Conservation (phyloP, 2,113 vertebrate genomes). For the Myrmecophaga tridactyla region DNA sequence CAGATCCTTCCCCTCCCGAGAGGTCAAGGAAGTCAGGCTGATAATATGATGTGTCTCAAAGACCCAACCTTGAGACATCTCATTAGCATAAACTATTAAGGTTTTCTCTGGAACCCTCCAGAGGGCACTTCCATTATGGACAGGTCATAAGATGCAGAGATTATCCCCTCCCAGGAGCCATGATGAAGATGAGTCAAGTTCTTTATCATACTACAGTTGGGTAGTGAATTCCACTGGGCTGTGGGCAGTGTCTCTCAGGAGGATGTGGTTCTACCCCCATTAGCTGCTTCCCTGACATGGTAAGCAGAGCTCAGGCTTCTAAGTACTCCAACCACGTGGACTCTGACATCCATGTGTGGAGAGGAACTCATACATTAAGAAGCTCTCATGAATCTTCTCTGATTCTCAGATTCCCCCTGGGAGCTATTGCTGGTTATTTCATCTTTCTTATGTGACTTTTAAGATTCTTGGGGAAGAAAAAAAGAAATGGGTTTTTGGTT, state of each 20-base stretch:
- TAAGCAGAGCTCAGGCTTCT: conserved; percentile 40
- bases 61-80: too few relatives aligned
- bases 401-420: conserved; percentile 62
- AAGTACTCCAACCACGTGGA: conserved; percentile 35
- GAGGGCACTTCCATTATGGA: too few relatives aligned
- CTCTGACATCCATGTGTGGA: conserved; percentile 50
- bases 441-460: conserved; percentile 79
- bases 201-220: not conserved
- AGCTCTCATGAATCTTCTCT: conserved; percentile 68
- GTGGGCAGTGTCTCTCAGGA: conserved; percentile 21
- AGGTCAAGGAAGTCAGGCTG: too few relatives aligned
- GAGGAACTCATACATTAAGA: conserved; percentile 68
- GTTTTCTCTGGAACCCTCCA: too few relatives aligned
- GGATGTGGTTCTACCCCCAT: conserved; percentile 5
- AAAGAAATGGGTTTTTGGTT: conserved; percentile 56
- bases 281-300: conserved; percentile 54
- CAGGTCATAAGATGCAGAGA: too few relatives aligned
- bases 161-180: too few relatives aligned
- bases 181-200: too few relatives aligned
- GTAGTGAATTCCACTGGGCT: not conserved
- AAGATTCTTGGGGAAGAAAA: conserved; percentile 57
- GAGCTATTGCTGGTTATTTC: conserved; percentile 77
- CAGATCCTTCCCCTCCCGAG: too few relatives aligned
- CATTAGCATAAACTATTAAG: too few relatives aligned
- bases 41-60: too few relatives aligned